Base-by-base conservation (phyloP, 2,888 invertebrate genomes). In the Spisula solida region DNA sequence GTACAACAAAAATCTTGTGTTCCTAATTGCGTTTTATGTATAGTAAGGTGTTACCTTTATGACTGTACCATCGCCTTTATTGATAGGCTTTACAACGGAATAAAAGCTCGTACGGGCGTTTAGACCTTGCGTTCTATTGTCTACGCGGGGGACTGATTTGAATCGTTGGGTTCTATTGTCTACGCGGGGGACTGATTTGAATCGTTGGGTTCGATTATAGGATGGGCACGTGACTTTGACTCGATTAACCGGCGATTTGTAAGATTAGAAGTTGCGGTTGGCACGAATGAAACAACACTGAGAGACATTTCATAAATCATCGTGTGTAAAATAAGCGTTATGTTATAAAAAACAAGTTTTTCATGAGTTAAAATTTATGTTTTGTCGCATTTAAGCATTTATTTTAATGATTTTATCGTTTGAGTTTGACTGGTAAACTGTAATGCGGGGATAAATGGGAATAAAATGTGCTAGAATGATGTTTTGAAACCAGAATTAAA, bases 21-120 rank as follows among this genome's bases (percentile, higher is more conserved):
- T 56, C 25, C 55, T 79, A 85, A 79, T 85, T 48, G 85, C 51
- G 56, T 85, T 78, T 85, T 79, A 85, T 85, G n/a, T 41, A 31
- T 10, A 34, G 41, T 79, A 85, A 85, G 78, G 85, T 85, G 85
- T 55, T 85, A 85, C 56, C 60, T 85, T 85, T 85, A 85, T 85
- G 55, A 79, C 51, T 10, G 51, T 82, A 14, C n/a, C 25, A 0
- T 81, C 51, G 48, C n/a, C 81, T 82, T 82, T 78, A 51, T 79
- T 34, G 78, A 79, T 51, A 79, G 31, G 14, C 55, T 16, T 25
- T 47, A 47, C 25, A 80, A 29, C 25, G 55, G 48, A n/a, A 85
- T 79, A 55, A 85, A 85, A 34, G 20, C 79, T 16, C 41, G 51
- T 41, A 34, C 41, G 51, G 78, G 55, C 55, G 47, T 56, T 51